Evolutionary conservation across 1,140 invertebrate species (phyloP), one percentile per base, ranked within the genome.

Genomic region (Diploscapter pachys): DNA sequence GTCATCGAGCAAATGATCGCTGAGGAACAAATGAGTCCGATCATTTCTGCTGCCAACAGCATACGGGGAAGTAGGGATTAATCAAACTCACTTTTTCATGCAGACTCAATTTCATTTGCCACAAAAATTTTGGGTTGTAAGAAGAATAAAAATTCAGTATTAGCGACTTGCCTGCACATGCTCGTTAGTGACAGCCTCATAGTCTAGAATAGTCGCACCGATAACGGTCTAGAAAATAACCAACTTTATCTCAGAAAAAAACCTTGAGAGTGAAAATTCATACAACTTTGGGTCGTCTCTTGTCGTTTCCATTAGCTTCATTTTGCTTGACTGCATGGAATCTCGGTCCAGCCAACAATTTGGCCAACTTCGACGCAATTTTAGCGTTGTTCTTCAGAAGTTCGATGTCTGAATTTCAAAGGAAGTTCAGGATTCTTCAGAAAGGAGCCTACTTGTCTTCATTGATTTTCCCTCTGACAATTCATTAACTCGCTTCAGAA

Each of bases 351-450:
- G 71, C 82, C 73, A 91, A 89, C 83, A 90, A 89, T 4, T 91
- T 85, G 5, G 94, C 93, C 81, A 98, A 93, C 86, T 92, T 86
- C 68, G 92, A 91, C 13, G 92, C 95, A 67, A 94, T 89, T 77
- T 85, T 87, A 3, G 93, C 94, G 88, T 98, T 98, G 87, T 97
- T 94, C 88, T 93, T 91, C 80, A 98, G 91, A 51, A 98, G 88
- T 3, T 91, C 92, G 82, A 94, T 91, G 88, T 97, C 93, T 91
- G 85, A 69, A 85, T 82, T 68, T 13, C 76, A 31, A 31, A 31
- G 31, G 31, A 31, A 31, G 31, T 31, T 1, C 31, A 1, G 52
- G 68, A 31, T n/a, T 31, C 31, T 31, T 31, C 31, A 31, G 31
- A 31, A 31, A 31, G 31, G 31, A 8, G 62, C 71, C 73, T 90